Conservation (phyloP, 2,113 vertebrate genomes). For the Butorides virescens region DNA sequence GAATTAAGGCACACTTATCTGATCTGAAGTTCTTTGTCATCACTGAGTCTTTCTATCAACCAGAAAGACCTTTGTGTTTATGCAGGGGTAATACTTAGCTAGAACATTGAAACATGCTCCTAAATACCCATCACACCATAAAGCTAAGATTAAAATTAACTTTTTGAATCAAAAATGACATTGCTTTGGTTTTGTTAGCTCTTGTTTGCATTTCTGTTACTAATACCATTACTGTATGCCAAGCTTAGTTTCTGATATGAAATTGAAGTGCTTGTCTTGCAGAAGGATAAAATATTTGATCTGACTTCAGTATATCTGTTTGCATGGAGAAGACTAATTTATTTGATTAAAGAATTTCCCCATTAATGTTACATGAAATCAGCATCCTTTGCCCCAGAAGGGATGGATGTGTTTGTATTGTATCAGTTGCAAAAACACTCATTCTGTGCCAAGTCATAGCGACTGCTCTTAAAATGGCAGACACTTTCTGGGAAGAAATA, state of each 20-base stretch:
- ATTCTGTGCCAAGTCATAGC: not conserved
- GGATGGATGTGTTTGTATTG: not conserved
- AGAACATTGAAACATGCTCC: not conserved
- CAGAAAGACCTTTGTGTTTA: not conserved
- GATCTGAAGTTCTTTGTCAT: not conserved
- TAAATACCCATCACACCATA: not conserved
- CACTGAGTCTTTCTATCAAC: not conserved
- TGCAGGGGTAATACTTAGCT: not conserved
- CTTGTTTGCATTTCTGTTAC: not conserved
- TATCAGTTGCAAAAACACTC: not conserved
- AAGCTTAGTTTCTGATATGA: not conserved
- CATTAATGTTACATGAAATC: not conserved
- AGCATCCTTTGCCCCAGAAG: not conserved
- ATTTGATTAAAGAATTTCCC: not conserved
- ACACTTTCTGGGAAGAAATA: not conserved
- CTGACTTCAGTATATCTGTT: not conserved
- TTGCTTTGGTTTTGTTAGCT: not conserved
- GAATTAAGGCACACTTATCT: not conserved
- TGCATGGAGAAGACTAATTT: slow-evolving; percentile 1
- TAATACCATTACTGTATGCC: not conserved
- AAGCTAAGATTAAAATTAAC: not conserved
- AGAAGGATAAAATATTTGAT: slow-evolving; percentile 2
- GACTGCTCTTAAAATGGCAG: not conserved
- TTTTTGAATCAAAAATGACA: not conserved
- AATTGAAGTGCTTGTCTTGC: not conserved